These are phyloP conservation scores for Psittacula cyanocephala DNA, from an alignment of 2,113 vertebrate species.

Conservation along the genomic window DNA sequence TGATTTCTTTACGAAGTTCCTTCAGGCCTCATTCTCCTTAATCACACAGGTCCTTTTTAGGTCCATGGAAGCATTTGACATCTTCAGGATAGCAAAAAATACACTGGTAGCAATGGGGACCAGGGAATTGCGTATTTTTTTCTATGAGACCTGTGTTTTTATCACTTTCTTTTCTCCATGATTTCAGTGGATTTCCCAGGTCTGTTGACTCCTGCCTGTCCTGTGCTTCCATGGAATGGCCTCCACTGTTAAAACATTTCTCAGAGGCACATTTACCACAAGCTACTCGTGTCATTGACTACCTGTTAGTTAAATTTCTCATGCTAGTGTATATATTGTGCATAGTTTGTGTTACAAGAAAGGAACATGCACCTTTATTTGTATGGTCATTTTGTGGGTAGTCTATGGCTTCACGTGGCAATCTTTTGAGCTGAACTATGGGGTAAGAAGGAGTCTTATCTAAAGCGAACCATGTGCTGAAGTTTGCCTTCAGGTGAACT, in stretches of 20 bases:
- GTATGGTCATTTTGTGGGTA: background rate
- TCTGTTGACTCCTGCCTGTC: background rate
- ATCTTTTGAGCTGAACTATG: background rate
- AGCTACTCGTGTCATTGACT: background rate
- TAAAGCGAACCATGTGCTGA: background rate
- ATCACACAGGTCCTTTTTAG: background rate
- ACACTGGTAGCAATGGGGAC: background rate
- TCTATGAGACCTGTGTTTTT: background rate
- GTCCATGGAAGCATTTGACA: background rate
- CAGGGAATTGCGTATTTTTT: background rate
- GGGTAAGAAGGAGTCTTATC: background rate
- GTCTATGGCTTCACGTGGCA: background rate
- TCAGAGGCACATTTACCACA: background rate
- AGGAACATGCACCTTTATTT: accelerated
- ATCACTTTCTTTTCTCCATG: background rate
- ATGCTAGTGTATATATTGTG: background rate
- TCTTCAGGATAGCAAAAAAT: background rate
- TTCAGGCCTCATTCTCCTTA: background rate
- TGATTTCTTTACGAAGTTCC: background rate
- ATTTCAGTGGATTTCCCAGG: background rate
- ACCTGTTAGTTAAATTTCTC: background rate
- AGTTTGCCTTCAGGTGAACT: background rate
- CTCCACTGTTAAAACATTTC: background rate
- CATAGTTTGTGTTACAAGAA: background rate
- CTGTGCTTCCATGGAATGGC: background rate